Base-by-base conservation (phyloP, 23 tunicate genomes). In the Diplosoma virens region DNA sequence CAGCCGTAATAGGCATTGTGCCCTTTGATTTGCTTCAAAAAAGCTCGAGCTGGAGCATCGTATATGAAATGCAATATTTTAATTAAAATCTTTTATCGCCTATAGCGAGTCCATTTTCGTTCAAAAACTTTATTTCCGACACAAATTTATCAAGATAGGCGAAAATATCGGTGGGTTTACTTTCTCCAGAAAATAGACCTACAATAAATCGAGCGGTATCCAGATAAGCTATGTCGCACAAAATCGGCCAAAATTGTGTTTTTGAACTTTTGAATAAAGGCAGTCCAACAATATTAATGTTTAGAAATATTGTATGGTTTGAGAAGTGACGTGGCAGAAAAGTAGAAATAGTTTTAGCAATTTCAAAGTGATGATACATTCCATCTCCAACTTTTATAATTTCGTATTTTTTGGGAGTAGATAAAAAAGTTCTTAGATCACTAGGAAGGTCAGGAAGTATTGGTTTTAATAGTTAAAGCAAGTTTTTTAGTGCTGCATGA, bases 41-140 rank as follows among this genome's bases (percentile, higher is more conserved):
- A 45, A 16, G 79, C 60, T 45, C 86, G 66, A 37, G 86, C 86
- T 32, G 79, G 79, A 24, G 86, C 79, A 72, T 81, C 86, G 72
- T 72, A 81, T 22, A 81, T 33, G 37, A 81, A 65, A 20, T 56
- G 33, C 11, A 22, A 25, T 4, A 81, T 46, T 69, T 20, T 72
- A 27, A 81, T 61, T 28, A 30, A 21, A 35, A 67, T 21, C 18
- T 17, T 5, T 37, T 59, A 28, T 37, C 5, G 45, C n/a, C 28
- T 31, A n/a, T 33, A 20, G 26, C 18, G 0, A 71, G n/a, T 20
- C 60, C 86, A 31, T 41, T 41, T 29, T 48, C 30, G 25, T 67
- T 47, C 26, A 81, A 29, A 33, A 31, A 37, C 41, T 56, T 37
- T 71, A 71, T 59, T 32, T 81, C 86, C 21, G 37, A 25, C 30